A percentile compares a stretch with the other conserved stretches of the same genome.
phyloP scores from a whole-genome alignment of 2,113 vertebrate genomes.

The Beaufortia kweichowensis region DNA sequence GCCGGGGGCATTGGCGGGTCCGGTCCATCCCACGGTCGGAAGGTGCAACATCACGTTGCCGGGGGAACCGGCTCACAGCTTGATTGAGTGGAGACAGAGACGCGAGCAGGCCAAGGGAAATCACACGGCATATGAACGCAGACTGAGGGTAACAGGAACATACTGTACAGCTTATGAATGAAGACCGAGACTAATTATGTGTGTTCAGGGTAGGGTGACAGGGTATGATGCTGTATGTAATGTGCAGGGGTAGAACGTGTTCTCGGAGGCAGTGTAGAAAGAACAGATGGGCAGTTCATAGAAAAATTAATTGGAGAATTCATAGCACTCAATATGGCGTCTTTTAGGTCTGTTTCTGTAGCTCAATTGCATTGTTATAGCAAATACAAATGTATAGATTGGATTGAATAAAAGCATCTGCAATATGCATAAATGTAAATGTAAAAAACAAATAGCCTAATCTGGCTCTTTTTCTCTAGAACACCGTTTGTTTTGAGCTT shows the following conservation, averaged over 20 bases:
- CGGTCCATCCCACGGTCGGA: constrained; percentile 89
- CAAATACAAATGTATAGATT: too few species aligned
- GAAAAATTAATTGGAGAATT: background rate
- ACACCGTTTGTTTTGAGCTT: too few species aligned
- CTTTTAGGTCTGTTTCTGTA: too few species aligned
- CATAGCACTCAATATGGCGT: too few species aligned
- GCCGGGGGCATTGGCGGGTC: constrained; percentile 71
- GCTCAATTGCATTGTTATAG: too few species aligned
- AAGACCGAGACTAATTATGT: background rate
- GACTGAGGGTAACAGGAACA: constrained; percentile 84
- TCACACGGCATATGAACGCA: constrained; percentile 91
- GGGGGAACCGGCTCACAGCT: constrained; percentile 90
- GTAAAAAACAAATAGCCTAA: too few species aligned
- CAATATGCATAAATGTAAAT: too few species aligned
- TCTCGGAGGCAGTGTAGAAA: background rate
- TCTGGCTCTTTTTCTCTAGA: too few species aligned
- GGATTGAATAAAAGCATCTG: too few species aligned
- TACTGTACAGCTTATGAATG: background rate
- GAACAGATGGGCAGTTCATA: background rate
- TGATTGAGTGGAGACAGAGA: constrained; percentile 96
- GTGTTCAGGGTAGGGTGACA: background rate
- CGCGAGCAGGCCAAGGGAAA: constrained; percentile 94
- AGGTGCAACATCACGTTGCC: constrained; percentile 97
- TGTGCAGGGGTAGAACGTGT: background rate
- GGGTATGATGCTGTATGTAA: background rate